Evolutionary conservation across 2,888 invertebrate genomes (phyloP).

Genomic region (Agrenia bidenticulata): DNA sequence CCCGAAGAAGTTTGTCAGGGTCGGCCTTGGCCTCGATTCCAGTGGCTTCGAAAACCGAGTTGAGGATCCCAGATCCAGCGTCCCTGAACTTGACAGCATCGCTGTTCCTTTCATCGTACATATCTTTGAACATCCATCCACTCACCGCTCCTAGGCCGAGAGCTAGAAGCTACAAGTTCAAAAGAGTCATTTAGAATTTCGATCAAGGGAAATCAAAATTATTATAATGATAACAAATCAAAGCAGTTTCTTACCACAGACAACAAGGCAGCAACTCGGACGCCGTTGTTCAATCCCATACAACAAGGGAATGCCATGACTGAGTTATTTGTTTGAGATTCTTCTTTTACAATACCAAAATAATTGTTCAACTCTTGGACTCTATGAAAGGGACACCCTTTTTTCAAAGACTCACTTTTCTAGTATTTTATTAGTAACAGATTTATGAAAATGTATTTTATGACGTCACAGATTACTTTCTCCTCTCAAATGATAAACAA

Average conservation of each 20-base stretch:
- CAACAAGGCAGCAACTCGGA: conserved; percentile 37
- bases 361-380: no score
- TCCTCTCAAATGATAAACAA: no score
- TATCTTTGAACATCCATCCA: conserved; percentile 40
- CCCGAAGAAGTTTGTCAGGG: conserved; percentile 15
- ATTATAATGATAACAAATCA: no score
- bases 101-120: conserved; percentile 33
- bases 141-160: conserved; percentile 34
- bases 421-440: no score
- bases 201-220: conserved; percentile 10
- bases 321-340: no score
- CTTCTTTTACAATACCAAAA: no score
- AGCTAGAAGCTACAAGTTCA: conserved; percentile 47
- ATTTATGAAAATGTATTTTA: no score
- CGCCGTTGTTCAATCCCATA: conserved; percentile 30
- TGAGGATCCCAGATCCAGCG: background rate
- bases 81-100: conserved; percentile 16
- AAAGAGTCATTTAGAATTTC: background rate
- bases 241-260: conserved; percentile 46
- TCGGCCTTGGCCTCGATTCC: conserved; percentile 17
- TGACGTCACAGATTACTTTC: no score
- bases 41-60: background rate
- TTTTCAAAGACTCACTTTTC: no score
- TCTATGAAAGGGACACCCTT: no score
- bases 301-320: conserved; percentile 44